phyloP scores from a whole-genome alignment of 2,888 invertebrate genomes.

The Microchrysa polita region DNA sequence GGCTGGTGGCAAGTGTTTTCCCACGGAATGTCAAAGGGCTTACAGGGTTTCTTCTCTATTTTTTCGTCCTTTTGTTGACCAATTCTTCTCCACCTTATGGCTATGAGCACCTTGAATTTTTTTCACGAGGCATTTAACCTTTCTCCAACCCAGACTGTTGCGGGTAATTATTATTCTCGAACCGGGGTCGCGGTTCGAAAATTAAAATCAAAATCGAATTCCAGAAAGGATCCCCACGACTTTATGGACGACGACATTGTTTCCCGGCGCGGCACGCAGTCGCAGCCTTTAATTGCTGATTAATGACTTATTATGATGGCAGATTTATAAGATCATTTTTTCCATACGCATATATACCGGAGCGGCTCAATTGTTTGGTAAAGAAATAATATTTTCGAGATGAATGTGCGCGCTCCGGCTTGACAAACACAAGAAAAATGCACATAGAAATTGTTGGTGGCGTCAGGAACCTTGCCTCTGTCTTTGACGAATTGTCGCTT shows the following conservation, averaged over 20 bases:
- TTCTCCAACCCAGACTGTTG: neutral
- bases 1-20: slow-evolving; percentile 17
- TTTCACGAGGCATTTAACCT: neutral
- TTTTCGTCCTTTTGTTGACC: neutral
- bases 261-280: neutral
- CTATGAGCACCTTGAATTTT: slow-evolving; percentile 14
- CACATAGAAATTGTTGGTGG: slow-evolving; percentile 20
- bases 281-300: slow-evolving; percentile 54
- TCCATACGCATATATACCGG: slow-evolving; percentile 20
- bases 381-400: slow-evolving; percentile 27
- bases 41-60: neutral
- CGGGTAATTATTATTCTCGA: too few relatives aligned
- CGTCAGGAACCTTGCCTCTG: slow-evolving; percentile 37
- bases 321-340: slow-evolving; percentile 62
- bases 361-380: slow-evolving; percentile 32
- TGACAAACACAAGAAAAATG: slow-evolving; percentile 27
- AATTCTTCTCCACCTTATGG: neutral
- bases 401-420: slow-evolving; percentile 30
- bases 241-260: slow-evolving; percentile 1
- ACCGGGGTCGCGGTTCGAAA: too few relatives aligned
- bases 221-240: neutral
- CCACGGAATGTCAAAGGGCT: slow-evolving; percentile 38
- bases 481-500: slow-evolving; percentile 50
- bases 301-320: slow-evolving; percentile 63
- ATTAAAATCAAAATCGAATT: too few relatives aligned